Conservation (phyloP, 2,113 vertebrate species). For the Stigmatopora nigra region DNA sequence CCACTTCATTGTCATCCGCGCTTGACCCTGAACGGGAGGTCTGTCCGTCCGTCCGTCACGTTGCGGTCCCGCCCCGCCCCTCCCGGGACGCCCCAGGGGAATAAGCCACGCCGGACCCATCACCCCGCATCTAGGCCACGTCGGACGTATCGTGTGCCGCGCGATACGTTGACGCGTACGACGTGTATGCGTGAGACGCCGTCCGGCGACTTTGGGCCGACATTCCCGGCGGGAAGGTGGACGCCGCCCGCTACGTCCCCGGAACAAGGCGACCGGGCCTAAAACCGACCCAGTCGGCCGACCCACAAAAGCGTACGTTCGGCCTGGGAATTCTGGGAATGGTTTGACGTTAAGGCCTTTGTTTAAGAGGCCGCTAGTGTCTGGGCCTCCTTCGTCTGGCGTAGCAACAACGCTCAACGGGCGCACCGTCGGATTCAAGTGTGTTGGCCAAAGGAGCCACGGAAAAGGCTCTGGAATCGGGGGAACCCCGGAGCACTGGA, state of each 20-base stretch:
- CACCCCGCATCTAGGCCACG: conserved; percentile 48
- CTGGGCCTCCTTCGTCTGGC: too few relatives aligned
- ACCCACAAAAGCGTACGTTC: too few relatives aligned
- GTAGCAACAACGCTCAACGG: too few relatives aligned
- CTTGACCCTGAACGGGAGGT: conserved; percentile 43
- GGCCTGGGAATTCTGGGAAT: too few relatives aligned
- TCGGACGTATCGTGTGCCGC: conserved; percentile 49
- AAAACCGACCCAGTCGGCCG: conserved; percentile 26
- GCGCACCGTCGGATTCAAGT: too few relatives aligned
- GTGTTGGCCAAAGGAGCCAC: too few relatives aligned
- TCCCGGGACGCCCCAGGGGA: conserved; percentile 43
- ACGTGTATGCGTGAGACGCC: conserved; percentile 32
- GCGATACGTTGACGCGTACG: conserved; percentile 33
- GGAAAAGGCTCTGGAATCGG: too few relatives aligned
- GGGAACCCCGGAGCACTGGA: too few relatives aligned
- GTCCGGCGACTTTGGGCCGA: conserved; percentile 52
- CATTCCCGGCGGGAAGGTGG: conserved; percentile 70
- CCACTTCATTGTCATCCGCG: conserved; percentile 23
- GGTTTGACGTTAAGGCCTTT: too few relatives aligned
- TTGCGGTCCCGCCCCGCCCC: conserved; percentile 42
- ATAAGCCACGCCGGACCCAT: conserved; percentile 54
- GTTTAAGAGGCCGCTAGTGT: too few relatives aligned
- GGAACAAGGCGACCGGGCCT: not conserved
- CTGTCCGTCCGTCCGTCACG: conserved; percentile 29
- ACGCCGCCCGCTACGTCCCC: conserved; percentile 35